Percentiles rank a stretch among this genome's conserved stretches.
Conservation (phyloP, 2,113 vertebrate species). For the Raja brachyura region DNA sequence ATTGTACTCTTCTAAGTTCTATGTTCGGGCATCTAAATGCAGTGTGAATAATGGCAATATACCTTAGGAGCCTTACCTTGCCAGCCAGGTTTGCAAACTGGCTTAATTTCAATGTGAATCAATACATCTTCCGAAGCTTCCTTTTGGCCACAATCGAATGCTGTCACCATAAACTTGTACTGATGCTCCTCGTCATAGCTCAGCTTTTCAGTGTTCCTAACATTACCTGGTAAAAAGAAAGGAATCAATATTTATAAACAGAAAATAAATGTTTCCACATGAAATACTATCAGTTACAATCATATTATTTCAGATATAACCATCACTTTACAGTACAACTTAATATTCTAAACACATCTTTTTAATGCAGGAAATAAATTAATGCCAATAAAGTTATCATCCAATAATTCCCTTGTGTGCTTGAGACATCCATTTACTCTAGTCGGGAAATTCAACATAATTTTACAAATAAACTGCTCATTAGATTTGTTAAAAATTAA, state of each 20-base stretch:
- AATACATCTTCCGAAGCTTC: constrained; percentile 69
- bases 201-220: constrained; percentile 90
- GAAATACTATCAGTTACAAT: not conserved
- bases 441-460: not conserved
- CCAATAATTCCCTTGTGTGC: not conserved
- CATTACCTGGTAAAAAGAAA: constrained; percentile 66
- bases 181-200: constrained; percentile 78
- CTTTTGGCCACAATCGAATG: constrained; percentile 93
- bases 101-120: constrained; percentile 83
- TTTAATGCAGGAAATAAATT: not conserved
- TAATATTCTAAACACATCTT: not conserved
- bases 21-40: not conserved
- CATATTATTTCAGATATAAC: not conserved
- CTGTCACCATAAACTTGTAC: constrained; percentile 86
- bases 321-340: not conserved
- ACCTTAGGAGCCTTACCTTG: constrained; percentile 71
- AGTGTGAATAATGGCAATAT: constrained; percentile 47
- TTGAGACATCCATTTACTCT: not conserved
- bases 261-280: not conserved
- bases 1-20: no score
- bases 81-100: constrained; percentile 94
- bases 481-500: not conserved
- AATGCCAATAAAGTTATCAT: not conserved
- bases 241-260: not conserved
- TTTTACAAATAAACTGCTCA: not conserved